A percentile compares a stretch with the other conserved stretches of the same genome.
phyloP scores from a whole-genome alignment of 2,113 vertebrate species.

The Grammomys dolichurus region DNA sequence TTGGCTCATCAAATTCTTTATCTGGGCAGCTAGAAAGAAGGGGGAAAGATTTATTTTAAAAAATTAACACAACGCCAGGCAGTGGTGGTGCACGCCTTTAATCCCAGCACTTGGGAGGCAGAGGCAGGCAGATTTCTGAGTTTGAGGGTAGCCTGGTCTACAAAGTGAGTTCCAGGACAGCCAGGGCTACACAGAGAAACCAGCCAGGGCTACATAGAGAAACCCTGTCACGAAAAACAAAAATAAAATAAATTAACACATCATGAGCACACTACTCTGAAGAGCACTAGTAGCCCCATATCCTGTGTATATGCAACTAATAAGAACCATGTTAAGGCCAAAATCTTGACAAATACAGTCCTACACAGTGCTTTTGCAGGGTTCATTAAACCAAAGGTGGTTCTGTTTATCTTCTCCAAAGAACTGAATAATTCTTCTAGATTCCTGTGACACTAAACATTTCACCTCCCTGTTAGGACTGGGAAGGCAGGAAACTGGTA shows the following conservation, averaged over 20 bases:
- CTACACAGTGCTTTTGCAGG: background rate
- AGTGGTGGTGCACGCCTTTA: no score
- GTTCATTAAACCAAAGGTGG: background rate
- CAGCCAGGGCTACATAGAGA: no score
- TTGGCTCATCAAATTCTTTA: constrained; percentile 96
- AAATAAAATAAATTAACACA: background rate
- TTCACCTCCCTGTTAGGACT: background rate
- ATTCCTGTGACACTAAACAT: constrained; percentile 2
- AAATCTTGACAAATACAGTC: constrained; percentile 10
- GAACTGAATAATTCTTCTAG: constrained; percentile 28
- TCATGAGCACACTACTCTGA: constrained; percentile 29
- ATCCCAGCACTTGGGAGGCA: no score
- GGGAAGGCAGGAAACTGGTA: background rate
- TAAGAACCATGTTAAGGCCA: constrained; percentile 34
- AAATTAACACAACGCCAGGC: background rate
- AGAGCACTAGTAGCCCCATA: background rate
- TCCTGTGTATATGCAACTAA: background rate
- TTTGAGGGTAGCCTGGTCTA: no score
- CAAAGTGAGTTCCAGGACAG: no score
- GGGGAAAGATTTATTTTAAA: constrained; percentile 65
- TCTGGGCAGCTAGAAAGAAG: constrained; percentile 91
- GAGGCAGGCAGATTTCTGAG: no score
- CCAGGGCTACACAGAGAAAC: no score
- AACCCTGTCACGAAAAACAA: no score
- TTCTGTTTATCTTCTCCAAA: background rate